Evolutionary conservation across 2,888 invertebrate species (phyloP).

Genomic region (Odiellus spinosus): DNA sequence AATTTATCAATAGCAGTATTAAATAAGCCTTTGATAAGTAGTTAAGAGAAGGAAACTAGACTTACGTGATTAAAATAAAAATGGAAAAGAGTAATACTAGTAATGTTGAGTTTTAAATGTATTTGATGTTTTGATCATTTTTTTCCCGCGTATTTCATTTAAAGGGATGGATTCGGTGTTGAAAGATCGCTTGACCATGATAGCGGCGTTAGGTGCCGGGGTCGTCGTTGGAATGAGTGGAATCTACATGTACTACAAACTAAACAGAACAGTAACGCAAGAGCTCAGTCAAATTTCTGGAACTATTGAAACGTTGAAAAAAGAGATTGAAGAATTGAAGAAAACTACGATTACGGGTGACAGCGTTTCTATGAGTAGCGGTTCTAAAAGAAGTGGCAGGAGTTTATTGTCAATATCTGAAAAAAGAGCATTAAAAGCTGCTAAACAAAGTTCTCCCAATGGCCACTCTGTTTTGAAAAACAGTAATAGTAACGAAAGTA

Average conservation of each 20-base stretch:
- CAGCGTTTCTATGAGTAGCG: too few species aligned
- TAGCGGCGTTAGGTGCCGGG: slow-evolving; percentile 23
- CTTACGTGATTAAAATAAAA: too few species aligned
- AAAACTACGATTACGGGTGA: slow-evolving; percentile 3
- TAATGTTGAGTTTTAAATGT: too few species aligned
- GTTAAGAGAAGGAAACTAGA: too few species aligned
- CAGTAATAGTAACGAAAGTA: slow-evolving; percentile 19
- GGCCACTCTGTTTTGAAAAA: slow-evolving; percentile 13
- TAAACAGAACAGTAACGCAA: slow-evolving; percentile 17
- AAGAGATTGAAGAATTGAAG: slow-evolving; percentile 22
- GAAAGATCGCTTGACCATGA: slow-evolving; percentile 15
- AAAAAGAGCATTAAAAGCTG: background rate
- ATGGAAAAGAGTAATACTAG: too few species aligned
- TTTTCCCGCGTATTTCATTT: too few species aligned
- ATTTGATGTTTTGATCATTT: too few species aligned
- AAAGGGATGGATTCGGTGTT: slow-evolving; percentile 15
- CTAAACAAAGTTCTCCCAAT: slow-evolving; percentile 12
- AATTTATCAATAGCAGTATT: too few species aligned
- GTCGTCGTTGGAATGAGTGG: slow-evolving; percentile 23
- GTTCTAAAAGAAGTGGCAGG: too few species aligned
- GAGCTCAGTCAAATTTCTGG: slow-evolving; percentile 20
- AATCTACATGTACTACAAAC: slow-evolving; percentile 21
- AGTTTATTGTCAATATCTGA: slow-evolving; percentile 5
- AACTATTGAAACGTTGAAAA: slow-evolving; percentile 20
- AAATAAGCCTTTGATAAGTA: too few species aligned